Conservation (phyloP, 2,113 vertebrate genomes). For the Motacilla tschutschensis region DNA sequence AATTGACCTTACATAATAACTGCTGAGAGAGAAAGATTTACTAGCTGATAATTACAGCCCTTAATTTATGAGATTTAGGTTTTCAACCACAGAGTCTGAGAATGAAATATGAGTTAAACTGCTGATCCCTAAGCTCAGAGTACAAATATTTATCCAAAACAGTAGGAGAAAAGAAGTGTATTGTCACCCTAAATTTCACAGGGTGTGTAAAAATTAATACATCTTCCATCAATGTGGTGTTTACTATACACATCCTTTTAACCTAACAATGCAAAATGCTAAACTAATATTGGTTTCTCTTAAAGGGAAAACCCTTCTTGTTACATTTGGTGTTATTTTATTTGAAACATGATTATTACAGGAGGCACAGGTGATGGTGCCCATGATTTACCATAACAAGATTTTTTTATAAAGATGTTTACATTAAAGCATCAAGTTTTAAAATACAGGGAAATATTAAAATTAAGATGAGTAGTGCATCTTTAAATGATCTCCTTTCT, state of each 20-base stretch:
- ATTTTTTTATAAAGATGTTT: background rate
- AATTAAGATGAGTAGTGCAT: background rate
- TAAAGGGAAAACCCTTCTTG: background rate
- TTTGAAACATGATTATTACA: background rate
- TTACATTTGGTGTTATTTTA: background rate
- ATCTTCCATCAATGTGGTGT: background rate
- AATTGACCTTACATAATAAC: constrained; percentile 32
- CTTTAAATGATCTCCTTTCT: background rate
- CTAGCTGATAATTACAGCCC: constrained; percentile 3
- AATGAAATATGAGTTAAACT: background rate
- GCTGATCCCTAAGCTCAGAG: background rate
- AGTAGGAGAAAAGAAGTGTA: background rate
- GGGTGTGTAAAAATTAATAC: background rate
- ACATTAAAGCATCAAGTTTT: background rate
- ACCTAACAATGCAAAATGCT: background rate
- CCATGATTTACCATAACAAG: background rate
- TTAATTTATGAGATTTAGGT: background rate
- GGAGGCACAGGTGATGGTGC: background rate
- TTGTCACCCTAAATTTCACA: background rate
- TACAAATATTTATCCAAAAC: background rate
- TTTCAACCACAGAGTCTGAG: background rate
- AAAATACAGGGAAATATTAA: background rate
- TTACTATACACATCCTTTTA: background rate
- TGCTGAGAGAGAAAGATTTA: constrained; percentile 25
- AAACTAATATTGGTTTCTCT: background rate